A percentile compares a stretch with the other conserved stretches of the same genome.
phyloP scores from a whole-genome alignment of 1,140 invertebrate species.

The Orussus abietinus region DNA sequence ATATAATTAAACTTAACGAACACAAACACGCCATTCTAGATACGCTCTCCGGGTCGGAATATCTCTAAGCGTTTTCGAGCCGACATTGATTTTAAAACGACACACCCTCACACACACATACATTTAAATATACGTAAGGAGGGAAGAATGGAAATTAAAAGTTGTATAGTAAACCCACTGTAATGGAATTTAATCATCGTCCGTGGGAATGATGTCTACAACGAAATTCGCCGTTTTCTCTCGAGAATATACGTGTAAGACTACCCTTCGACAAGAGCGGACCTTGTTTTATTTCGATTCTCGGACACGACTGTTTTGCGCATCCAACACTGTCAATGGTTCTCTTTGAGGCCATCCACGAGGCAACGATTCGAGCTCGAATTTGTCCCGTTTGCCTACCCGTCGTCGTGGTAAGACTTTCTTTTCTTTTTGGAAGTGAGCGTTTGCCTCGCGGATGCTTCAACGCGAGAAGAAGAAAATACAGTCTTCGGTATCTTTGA shows the following conservation, averaged over 20 bases:
- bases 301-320: conserved; percentile 35
- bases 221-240: conserved; percentile 44
- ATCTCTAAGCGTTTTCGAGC: conserved; percentile 35
- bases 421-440: conserved; percentile 15
- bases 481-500: conserved; percentile 50
- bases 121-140: no score
- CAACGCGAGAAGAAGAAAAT: conserved; percentile 29
- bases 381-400: conserved; percentile 22
- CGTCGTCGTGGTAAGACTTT: conserved; percentile 22
- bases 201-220: conserved; percentile 51
- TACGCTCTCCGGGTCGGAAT: conserved; percentile 37
- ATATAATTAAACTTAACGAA: conserved; percentile 26
- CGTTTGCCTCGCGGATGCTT: conserved; percentile 31
- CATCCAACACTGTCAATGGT: conserved; percentile 27
- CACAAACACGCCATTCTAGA: conserved; percentile 19
- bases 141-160: conserved; percentile 41
- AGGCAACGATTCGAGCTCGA: conserved; percentile 9
- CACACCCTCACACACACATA: no score
- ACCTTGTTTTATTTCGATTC: conserved; percentile 33
- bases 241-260: conserved; percentile 31
- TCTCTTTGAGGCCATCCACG: conserved; percentile 23
- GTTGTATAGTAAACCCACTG: conserved; percentile 49
- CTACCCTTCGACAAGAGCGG: conserved; percentile 35
- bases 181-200: conserved; percentile 40
- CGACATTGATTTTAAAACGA: conserved; percentile 45